Evolutionary conservation across 2,113 vertebrate species (phyloP), one percentile per base, ranked within the genome.

Genomic region (Stigmatopora argus): DNA sequence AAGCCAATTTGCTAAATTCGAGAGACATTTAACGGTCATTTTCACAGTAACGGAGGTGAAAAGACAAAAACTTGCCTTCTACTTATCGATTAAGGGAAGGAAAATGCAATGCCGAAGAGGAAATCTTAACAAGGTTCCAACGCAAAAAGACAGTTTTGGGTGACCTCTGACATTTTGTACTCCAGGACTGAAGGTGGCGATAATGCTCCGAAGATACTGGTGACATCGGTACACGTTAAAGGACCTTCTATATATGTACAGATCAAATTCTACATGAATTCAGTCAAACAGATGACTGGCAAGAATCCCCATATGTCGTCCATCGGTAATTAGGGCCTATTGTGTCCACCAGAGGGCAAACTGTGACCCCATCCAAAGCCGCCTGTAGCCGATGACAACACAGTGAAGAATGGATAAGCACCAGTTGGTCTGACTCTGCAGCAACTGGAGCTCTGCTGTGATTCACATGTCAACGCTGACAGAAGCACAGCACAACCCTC

Each of bases 281-380:
- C 15, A 15, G 55, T 58, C n/a, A 38, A 41, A 38, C 8, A 38
- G 15, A 18, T 23, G 12, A 18, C 19, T 4, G 4, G 23, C 19
- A 1, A 23, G n/a, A 14, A 23, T 31, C 19, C 63, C 65, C 18
- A 55, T 9, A 51, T 51, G 69, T 69, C 56, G 60, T 64, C 57
- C 12, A 19, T 12, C 23, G 44, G 38, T 41, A 23, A 26, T 23
- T 12, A 44, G 35, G 21, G 6, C 15, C 7, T 17, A 64, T 13
- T 62, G 23, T 57, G n/a, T 63, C 87, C 90, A 90, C 84, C 66
- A 90, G 87, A 85, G 86, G 87, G 86, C 69, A 51, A 74, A 84
- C 64, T 81, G 51, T 76, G 53, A 82, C 75, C 57, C 55, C 9
- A 41, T 67, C 64, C 31, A 0, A 34, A 66, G 23, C 34, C 19